These are phyloP conservation scores for Oxystoma pomonae DNA, from an alignment of 2,888 invertebrate genomes.

Conservation along the genomic window DNA sequence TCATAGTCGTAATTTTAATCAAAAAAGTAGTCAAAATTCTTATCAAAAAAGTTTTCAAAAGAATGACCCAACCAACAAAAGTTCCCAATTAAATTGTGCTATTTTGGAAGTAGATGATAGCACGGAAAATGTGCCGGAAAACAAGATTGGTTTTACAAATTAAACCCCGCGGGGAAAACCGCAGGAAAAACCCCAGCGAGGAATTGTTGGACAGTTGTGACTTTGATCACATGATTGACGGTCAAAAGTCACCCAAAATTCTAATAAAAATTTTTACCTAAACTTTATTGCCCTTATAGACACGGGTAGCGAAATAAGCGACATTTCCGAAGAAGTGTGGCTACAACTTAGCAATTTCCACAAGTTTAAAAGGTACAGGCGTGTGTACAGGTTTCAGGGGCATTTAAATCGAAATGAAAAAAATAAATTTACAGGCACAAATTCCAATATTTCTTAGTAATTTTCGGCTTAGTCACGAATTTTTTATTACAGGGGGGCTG, in stretches of 20 bases:
- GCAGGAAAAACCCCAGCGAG: slow-evolving; percentile 1
- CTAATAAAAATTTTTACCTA: slow-evolving; percentile 5
- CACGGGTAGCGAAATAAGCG: slow-evolving; percentile 11
- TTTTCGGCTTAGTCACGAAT: neutral
- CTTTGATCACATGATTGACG: slow-evolving; percentile 7
- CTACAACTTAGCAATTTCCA: slow-evolving; percentile 7
- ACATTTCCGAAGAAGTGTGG: slow-evolving; percentile 8
- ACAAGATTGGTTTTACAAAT: slow-evolving; percentile 6
- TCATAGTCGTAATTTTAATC: too few relatives aligned
- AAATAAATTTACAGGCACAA: neutral
- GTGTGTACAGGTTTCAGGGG: slow-evolving; percentile 6
- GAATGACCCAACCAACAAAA: neutral
- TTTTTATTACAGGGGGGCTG: slow-evolving; percentile 1
- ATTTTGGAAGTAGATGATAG: neutral
- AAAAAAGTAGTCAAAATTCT: too few relatives aligned
- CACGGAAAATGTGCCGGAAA: neutral
- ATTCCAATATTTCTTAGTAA: slow-evolving; percentile 2
- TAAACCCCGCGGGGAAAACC: neutral
- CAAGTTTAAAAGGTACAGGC: slow-evolving; percentile 5
- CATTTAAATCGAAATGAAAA: slow-evolving; percentile 3
- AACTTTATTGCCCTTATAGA: slow-evolving; percentile 6
- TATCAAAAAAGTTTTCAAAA: neutral
- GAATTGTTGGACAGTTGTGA: slow-evolving; percentile 10
- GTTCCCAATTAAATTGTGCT: neutral
- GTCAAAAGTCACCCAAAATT: slow-evolving; percentile 3